Percentiles rank a stretch among this genome's conserved stretches.
phyloP scores from a whole-genome alignment of 2,797 vertebrate genomes.

The Gymnopithys bicolor region DNA sequence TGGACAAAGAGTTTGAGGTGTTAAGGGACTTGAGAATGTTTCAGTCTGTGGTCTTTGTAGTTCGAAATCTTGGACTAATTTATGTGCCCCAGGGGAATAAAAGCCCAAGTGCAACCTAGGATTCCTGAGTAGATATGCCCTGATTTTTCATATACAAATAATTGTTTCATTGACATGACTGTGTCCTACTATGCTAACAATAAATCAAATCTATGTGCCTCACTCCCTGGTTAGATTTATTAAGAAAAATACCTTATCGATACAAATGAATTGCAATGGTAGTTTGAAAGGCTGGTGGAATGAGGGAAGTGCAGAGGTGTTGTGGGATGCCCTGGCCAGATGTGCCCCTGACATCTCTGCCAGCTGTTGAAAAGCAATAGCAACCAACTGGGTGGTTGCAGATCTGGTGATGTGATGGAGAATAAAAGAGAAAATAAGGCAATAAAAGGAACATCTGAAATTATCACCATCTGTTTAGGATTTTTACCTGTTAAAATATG shows the following conservation, averaged over 20 bases:
- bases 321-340: conserved; percentile 24
- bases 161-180: conserved; percentile 3
- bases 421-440: conserved; percentile 33
- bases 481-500: conserved; percentile 11
- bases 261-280: neutral
- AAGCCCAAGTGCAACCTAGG: neutral
- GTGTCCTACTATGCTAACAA: neutral
- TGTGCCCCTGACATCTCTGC: neutral
- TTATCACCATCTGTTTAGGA: conserved; percentile 35
- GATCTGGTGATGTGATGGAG: neutral
- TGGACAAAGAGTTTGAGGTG: conserved; percentile 15
- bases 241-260: neutral
- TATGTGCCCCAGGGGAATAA: neutral
- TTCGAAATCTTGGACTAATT: conserved; percentile 12
- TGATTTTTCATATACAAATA: conserved; percentile 19
- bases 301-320: neutral
- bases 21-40: neutral
- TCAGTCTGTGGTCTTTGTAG: conserved; percentile 3
- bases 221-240: neutral
- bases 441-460: conserved; percentile 37
- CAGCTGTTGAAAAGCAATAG: conserved; percentile 54
- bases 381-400: conserved; percentile 42
- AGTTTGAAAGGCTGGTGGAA: neutral
- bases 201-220: conserved; percentile 15
- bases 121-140: neutral